phyloP scores from a whole-genome alignment of 1,140 invertebrate genomes.

The Sarcophaga bullata region DNA sequence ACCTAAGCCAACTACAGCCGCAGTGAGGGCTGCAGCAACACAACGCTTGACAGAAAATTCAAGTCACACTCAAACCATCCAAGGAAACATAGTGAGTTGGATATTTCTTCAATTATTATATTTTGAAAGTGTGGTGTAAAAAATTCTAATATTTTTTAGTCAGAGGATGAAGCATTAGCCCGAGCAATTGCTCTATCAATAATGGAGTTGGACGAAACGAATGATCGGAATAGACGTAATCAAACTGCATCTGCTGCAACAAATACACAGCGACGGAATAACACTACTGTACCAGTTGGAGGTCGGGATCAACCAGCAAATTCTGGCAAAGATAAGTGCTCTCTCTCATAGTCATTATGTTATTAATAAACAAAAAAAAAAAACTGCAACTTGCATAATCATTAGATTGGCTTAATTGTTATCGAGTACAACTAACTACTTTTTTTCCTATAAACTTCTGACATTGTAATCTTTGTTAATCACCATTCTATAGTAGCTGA shows the following conservation, averaged over 20 bases:
- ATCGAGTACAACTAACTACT: no score
- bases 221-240: constrained; percentile 53
- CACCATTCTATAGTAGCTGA: no score
- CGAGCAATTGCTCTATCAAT: constrained; percentile 83
- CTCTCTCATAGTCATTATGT: constrained; percentile 64
- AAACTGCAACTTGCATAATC: no score
- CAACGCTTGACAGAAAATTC: constrained; percentile 47
- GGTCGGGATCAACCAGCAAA: constrained; percentile 59
- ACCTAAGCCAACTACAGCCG: constrained; percentile 50
- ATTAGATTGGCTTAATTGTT: no score
- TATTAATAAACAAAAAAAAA: no score
- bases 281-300: constrained; percentile 53
- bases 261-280: constrained; percentile 47
- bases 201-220: constrained; percentile 68
- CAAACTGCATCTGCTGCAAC: constrained; percentile 53
- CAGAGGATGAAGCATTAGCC: constrained; percentile 88
- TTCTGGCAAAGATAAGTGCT: constrained; percentile 67
- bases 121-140: background rate
- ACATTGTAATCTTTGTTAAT: no score
- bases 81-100: constrained; percentile 72
- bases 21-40: constrained; percentile 47
- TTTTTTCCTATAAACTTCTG: no score
- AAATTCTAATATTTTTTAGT: constrained; percentile 60
- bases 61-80: constrained; percentile 67
- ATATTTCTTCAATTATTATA: background rate